phyloP scores from a whole-genome alignment of 2,797 vertebrate species.

The Bradypodion pumilum region DNA sequence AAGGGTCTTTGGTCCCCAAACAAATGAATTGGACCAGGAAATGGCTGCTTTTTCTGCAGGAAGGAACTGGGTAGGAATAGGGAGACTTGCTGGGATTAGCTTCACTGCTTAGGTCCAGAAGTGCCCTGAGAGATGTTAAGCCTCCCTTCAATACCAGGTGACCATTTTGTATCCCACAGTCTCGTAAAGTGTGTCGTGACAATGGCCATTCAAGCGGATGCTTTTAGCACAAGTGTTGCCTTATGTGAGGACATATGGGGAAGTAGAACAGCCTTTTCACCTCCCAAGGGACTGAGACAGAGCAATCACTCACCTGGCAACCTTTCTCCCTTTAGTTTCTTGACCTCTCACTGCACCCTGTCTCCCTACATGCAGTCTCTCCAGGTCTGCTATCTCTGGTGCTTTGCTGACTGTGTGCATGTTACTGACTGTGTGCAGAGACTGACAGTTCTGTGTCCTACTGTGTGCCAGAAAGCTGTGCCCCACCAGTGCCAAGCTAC shows the following conservation, averaged over 20 bases:
- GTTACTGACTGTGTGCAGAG: background rate
- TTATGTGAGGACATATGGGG: background rate
- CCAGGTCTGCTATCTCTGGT: background rate
- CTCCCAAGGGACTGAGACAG: background rate
- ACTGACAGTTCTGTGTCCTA: background rate
- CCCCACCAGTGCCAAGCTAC: background rate
- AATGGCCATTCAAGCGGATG: background rate
- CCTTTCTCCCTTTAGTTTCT: background rate
- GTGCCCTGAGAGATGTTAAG: background rate
- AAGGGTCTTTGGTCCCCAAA: background rate
- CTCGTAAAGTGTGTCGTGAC: background rate
- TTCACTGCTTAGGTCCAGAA: background rate
- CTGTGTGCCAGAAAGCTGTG: background rate
- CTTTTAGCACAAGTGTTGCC: background rate
- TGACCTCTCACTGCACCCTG: background rate
- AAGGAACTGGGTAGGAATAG: background rate
- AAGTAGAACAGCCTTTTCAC: background rate
- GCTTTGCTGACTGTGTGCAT: no score
- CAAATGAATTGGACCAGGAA: background rate
- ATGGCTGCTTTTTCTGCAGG: background rate
- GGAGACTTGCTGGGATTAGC: no score
- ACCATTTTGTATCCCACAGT: background rate
- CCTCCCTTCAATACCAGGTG: background rate
- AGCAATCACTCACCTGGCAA: background rate
- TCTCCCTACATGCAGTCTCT: background rate